phyloP scores from a whole-genome alignment of 2,888 invertebrate genomes.

The Spilosoma lubricipeda region DNA sequence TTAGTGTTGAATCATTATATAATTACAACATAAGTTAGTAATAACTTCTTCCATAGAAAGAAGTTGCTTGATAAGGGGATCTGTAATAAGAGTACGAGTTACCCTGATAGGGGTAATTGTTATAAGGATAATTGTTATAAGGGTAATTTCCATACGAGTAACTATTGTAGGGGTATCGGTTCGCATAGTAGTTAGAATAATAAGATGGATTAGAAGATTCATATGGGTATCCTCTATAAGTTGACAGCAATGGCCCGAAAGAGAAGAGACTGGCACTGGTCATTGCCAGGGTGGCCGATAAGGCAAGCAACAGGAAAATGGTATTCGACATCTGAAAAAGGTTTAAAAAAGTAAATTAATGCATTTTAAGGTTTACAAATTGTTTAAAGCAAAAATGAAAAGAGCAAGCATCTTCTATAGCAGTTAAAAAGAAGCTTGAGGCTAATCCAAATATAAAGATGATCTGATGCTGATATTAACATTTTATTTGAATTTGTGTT shows the following conservation, averaged over 20 bases:
- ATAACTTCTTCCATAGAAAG: neutral
- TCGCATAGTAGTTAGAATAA: neutral
- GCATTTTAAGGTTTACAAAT: neutral
- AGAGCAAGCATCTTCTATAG: neutral
- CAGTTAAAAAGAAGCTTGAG: neutral
- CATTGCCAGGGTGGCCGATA: neutral
- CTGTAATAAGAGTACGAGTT: neutral
- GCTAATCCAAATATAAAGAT: too few relatives aligned
- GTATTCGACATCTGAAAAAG: constrained; percentile 17
- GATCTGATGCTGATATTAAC: too few relatives aligned
- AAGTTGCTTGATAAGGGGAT: neutral
- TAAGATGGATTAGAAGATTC: neutral
- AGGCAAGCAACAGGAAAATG: constrained; percentile 2
- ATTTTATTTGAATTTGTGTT: too few relatives aligned
- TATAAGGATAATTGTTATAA: neutral
- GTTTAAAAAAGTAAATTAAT: neutral
- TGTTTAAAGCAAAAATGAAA: neutral
- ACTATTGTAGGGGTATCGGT: neutral
- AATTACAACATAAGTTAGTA: neutral
- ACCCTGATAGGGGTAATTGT: neutral
- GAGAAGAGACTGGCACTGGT: neutral
- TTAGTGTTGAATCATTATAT: neutral
- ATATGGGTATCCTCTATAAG: constrained; percentile 1
- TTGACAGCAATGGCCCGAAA: neutral
- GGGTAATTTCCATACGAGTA: neutral